These are phyloP conservation scores for Caenorhabditis virilis DNA, from an alignment of 2,888 invertebrate genomes.

Conservation along the genomic window DNA sequence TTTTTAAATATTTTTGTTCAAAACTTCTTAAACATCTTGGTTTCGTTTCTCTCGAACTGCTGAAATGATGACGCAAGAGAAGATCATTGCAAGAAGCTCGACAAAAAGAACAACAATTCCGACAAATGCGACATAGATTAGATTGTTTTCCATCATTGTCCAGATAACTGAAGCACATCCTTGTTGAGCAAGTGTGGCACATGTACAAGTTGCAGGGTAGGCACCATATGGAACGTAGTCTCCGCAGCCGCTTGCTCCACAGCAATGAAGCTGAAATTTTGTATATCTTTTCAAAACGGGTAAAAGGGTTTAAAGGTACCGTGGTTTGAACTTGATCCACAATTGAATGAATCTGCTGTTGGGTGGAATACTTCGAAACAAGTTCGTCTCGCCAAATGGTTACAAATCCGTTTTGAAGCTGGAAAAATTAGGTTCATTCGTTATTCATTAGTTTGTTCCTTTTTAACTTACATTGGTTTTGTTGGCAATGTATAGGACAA, in stretches of 20 bases:
- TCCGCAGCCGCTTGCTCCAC: constrained; percentile 50
- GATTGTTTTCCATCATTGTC: constrained; percentile 32
- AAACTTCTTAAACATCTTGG: not conserved
- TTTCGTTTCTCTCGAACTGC: constrained; percentile 47
- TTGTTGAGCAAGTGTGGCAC: constrained; percentile 31
- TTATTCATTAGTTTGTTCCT: not conserved
- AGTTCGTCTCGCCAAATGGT: constrained; percentile 41
- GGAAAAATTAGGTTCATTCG: constrained; percentile 6
- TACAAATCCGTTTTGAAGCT: constrained; percentile 39
- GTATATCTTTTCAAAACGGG: not conserved
- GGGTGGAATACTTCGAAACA: constrained; percentile 41
- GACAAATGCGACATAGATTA: constrained; percentile 43
- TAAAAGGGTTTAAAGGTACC: no score
- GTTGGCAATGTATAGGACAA: constrained; percentile 48
- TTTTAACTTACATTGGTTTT: constrained; percentile 36
- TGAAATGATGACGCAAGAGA: constrained; percentile 47
- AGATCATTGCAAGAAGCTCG: constrained; percentile 52
- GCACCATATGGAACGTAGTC: constrained; percentile 37
- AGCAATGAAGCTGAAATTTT: constrained; percentile 53
- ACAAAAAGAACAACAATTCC: constrained; percentile 43
- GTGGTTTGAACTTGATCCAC: constrained; percentile 45
- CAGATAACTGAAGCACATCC: constrained; percentile 46
- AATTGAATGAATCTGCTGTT: constrained; percentile 14
- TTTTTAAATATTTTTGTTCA: not conserved
- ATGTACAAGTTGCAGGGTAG: constrained; percentile 29